Base-by-base conservation (phyloP, 2,888 invertebrate species). In the Agapetus fuscipes region DNA sequence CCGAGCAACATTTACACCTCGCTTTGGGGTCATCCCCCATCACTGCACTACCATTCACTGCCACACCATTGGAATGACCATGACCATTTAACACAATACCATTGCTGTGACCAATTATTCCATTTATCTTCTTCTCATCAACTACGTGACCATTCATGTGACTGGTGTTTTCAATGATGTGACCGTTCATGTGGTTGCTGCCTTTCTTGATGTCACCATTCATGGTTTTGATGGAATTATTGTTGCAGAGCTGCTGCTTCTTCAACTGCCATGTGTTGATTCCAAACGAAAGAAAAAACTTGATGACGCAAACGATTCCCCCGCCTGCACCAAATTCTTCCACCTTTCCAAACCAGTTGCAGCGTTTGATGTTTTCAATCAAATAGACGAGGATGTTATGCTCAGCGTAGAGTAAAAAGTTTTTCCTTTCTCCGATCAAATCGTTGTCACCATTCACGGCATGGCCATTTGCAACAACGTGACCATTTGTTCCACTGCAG, bases 291-390 rank as follows among this genome's bases (percentile, higher is more conserved):
- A 46, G 37, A 30, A 47, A 47, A 16, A 47, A 47, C 27, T 47
- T 47, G 11, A 47, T 15, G 11, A 34, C 44, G 30, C 47, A 47
- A 17, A 47, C 26, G n/a, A 47, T 44, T 4, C 41, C 47, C 4
- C 44, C 42, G 29, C 39, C 37, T 3, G 47, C 44, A 27, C 41
- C 39, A 13, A 47, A 35, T 10, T 47, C 47, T 16, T 44, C 47
- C 16, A 47, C 29, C 16, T 47, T 47, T 17, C 41, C 47, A 27
- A 47, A 39, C 47, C 47, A 47, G 36, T 37, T 47, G 30, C 47
- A 44, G 26, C 39, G 38, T 28, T 39, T 44, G 17, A 47, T 47
- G 24, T 41, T 47, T 26, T 47, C 44, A 13, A 43, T 41, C 30
- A 47, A 25, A 30, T 47, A 34, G 25, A 44, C 39, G 14, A 47